Evolutionary conservation across 2,888 invertebrate species (phyloP).

Genomic region (Dromius quadrimaculatus): DNA sequence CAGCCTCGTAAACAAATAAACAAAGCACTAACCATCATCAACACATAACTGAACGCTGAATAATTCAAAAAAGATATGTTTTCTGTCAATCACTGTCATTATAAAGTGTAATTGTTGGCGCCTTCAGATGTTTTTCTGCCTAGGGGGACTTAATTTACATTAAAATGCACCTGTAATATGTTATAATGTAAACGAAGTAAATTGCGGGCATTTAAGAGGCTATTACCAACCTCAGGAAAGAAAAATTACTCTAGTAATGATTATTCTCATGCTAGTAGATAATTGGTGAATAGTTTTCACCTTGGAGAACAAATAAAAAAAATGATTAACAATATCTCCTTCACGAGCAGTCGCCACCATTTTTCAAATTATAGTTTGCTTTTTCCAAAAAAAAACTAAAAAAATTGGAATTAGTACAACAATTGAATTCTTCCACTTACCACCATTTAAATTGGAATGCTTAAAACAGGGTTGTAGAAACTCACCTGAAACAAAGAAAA

Average conservation of each 20-base stretch:
- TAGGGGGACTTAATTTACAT: slow-evolving; percentile 7
- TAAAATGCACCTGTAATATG: slow-evolving; percentile 15
- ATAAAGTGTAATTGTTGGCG: slow-evolving; percentile 22
- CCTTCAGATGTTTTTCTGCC: slow-evolving; percentile 28
- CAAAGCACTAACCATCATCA: background rate
- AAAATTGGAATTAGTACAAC: too few relatives aligned
- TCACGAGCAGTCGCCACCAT: too few relatives aligned
- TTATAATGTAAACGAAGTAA: background rate
- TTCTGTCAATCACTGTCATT: slow-evolving; percentile 6
- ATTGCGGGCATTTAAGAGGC: background rate
- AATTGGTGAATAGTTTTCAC: too few relatives aligned
- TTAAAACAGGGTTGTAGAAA: too few relatives aligned
- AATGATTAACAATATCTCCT: too few relatives aligned
- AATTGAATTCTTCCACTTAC: too few relatives aligned
- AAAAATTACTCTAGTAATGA: background rate
- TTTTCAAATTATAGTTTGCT: too few relatives aligned
- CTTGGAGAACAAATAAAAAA: too few relatives aligned
- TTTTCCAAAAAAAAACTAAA: too few relatives aligned
- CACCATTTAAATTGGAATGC: too few relatives aligned
- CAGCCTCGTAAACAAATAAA: background rate
- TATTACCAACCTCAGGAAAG: background rate
- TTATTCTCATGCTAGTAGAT: too few relatives aligned
- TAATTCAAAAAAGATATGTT: background rate
- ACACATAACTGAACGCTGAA: background rate
- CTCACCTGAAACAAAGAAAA: too few relatives aligned